Percentiles rank a stretch among this genome's conserved stretches.
Evolutionary conservation across 2,888 invertebrate genomes (phyloP).

Genomic region (Leptopilina myrica): DNA sequence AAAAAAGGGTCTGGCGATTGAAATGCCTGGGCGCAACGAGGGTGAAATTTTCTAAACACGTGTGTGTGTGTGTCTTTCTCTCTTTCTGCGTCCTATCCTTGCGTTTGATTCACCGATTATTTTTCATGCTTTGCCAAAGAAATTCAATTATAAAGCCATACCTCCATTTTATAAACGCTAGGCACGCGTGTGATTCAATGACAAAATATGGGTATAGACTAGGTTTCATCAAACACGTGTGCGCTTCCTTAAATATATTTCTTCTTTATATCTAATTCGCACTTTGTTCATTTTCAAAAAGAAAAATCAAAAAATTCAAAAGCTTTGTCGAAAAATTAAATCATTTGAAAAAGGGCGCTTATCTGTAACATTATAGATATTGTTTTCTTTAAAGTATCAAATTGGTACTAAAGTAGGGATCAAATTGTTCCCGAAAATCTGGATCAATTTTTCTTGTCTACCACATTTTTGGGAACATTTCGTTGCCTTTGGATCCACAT

Average conservation of each 20-base stretch:
- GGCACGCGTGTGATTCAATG: slow-evolving; percentile 16
- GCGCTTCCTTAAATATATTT: not conserved
- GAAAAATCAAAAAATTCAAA: too few relatives aligned
- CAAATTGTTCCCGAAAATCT: too few relatives aligned
- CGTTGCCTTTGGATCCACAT: too few relatives aligned
- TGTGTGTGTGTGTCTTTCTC: slow-evolving; percentile 24
- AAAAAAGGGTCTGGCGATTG: slow-evolving; percentile 52
- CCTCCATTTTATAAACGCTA: not conserved
- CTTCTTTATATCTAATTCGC: too few relatives aligned
- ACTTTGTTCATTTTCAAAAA: too few relatives aligned
- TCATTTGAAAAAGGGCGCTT: too few relatives aligned
- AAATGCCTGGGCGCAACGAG: slow-evolving; percentile 53
- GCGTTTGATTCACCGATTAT: slow-evolving; percentile 47
- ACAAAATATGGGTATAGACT: not conserved
- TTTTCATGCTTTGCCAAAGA: slow-evolving; percentile 6
- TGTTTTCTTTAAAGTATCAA: too few relatives aligned
- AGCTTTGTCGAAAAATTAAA: too few relatives aligned
- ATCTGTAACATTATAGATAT: too few relatives aligned
- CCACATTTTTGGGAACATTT: too few relatives aligned
- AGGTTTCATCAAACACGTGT: slow-evolving; percentile 15
- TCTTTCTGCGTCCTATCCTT: slow-evolving; percentile 12
- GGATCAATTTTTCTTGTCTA: too few relatives aligned
- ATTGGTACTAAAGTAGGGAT: too few relatives aligned
- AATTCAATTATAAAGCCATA: slow-evolving; percentile 23
- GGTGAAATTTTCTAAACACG: slow-evolving; percentile 43